A percentile compares a stretch with the other conserved stretches of the same genome.
These are phyloP conservation scores for Fissipunctia ypsillon DNA, from an alignment of 2,888 invertebrate species.

Conservation along the genomic window DNA sequence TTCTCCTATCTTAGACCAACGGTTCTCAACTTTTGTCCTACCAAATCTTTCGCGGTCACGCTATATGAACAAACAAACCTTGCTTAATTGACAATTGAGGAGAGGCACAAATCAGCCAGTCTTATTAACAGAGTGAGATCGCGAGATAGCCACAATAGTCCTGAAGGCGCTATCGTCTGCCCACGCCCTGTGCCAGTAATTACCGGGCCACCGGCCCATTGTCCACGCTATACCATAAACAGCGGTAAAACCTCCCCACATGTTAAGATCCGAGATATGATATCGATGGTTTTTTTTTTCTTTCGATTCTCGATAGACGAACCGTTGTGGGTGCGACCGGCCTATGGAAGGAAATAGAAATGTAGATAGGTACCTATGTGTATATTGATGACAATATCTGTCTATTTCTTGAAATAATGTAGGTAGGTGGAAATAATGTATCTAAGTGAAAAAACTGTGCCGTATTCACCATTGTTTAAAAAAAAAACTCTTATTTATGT, in stretches of 20 bases:
- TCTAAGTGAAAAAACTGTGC: not conserved
- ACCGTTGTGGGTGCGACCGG: not conserved
- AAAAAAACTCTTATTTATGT: not conserved
- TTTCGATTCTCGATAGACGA: conserved; percentile 25
- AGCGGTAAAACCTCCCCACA: conserved; percentile 51
- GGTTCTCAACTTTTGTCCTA: not conserved
- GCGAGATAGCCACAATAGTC: conserved; percentile 74
- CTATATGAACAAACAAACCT: conserved; percentile 16
- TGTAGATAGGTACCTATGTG: not conserved
- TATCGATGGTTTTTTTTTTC: conserved; percentile 45
- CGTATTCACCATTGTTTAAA: not conserved
- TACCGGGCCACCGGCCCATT: conserved; percentile 69
- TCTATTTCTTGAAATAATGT: not conserved
- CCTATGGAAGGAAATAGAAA: not conserved
- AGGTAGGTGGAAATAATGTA: too few species aligned
- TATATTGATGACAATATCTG: not conserved
- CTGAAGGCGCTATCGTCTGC: conserved; percentile 60
- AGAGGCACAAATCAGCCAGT: conserved; percentile 71
- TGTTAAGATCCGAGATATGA: conserved; percentile 67
- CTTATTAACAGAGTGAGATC: conserved; percentile 79
- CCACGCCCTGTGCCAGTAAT: conserved; percentile 66
- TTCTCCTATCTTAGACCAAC: not conserved
- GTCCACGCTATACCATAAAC: conserved; percentile 72
- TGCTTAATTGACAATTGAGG: conserved; percentile 30
- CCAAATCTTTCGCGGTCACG: conserved; percentile 22